phyloP scores from a whole-genome alignment of 2,797 vertebrate genomes.

The Mormyrops boulengeri region DNA sequence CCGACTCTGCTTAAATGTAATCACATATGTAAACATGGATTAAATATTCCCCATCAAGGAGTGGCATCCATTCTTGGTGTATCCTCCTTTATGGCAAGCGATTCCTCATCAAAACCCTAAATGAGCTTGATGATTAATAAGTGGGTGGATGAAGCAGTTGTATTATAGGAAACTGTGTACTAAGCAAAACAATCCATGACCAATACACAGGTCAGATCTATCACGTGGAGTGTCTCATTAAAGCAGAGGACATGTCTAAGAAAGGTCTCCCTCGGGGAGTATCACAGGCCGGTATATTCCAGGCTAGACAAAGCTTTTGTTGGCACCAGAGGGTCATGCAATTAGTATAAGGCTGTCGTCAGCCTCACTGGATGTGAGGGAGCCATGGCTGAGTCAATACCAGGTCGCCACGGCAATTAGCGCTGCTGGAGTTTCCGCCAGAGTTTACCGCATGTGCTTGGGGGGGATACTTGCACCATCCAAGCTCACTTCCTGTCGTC shows the following conservation, averaged over 20 bases:
- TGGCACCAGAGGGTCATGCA: slow-evolving; percentile 2
- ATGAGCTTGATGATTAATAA: background rate
- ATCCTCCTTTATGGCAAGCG: background rate
- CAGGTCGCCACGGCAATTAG: background rate
- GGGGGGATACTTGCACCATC: background rate
- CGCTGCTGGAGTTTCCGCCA: background rate
- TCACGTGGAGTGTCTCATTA: background rate
- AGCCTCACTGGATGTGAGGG: background rate
- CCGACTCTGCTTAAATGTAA: background rate
- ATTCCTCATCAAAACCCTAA: background rate
- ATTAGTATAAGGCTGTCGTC: slow-evolving; percentile 12
- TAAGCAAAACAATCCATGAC: background rate
- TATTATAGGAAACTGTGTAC: background rate
- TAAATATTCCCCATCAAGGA: background rate
- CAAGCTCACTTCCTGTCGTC: background rate
- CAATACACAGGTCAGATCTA: background rate
- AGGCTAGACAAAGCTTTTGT: slow-evolving; percentile 10
- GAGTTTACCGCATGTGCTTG: background rate
- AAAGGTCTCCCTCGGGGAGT: background rate
- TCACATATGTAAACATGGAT: background rate
- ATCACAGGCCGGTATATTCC: background rate
- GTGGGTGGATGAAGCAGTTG: background rate
- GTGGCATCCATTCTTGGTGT: background rate
- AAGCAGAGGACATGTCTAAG: background rate
- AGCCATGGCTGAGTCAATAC: slow-evolving; percentile 6